Evolutionary conservation across 2,797 vertebrate genomes (phyloP).

Genomic region (Leptodactylus fallax): DNA sequence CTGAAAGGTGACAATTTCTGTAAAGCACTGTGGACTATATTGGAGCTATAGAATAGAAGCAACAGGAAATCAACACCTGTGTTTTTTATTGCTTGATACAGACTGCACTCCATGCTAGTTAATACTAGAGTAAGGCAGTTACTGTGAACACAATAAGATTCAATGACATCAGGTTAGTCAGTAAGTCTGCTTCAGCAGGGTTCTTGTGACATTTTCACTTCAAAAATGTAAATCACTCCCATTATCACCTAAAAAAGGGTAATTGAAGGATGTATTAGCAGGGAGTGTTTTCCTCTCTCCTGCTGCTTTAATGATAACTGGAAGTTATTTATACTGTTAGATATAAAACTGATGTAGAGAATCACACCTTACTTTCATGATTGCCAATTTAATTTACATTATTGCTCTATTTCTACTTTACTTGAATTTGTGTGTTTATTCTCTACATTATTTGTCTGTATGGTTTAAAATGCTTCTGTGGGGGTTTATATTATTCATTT

Average conservation of each 20-base stretch:
- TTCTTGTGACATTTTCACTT: neutral
- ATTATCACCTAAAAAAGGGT: slow-evolving; percentile 23
- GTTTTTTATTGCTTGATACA: neutral
- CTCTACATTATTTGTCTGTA: neutral
- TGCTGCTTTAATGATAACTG: slow-evolving; percentile 8
- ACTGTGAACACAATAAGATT: neutral
- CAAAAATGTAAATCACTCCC: slow-evolving; percentile 18
- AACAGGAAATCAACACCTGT: neutral
- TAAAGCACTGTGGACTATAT: neutral
- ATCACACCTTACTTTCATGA: neutral
- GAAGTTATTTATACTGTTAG: slow-evolving; percentile 21
- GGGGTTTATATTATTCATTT: too few species aligned
- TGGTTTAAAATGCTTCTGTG: too few species aligned
- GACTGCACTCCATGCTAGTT: neutral
- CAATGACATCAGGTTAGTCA: neutral
- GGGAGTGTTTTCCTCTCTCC: neutral
- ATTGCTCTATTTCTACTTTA: neutral
- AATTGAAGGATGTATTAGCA: slow-evolving; percentile 1
- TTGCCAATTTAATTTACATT: neutral
- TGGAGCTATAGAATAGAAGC: neutral
- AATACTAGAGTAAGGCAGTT: neutral
- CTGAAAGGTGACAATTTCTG: neutral
- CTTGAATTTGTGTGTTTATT: too few species aligned
- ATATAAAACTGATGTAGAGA: slow-evolving; percentile 18
- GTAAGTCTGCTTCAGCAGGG: neutral